phyloP scores from a whole-genome alignment of 2,888 invertebrate genomes.

The Tetheella fluctuosa region DNA sequence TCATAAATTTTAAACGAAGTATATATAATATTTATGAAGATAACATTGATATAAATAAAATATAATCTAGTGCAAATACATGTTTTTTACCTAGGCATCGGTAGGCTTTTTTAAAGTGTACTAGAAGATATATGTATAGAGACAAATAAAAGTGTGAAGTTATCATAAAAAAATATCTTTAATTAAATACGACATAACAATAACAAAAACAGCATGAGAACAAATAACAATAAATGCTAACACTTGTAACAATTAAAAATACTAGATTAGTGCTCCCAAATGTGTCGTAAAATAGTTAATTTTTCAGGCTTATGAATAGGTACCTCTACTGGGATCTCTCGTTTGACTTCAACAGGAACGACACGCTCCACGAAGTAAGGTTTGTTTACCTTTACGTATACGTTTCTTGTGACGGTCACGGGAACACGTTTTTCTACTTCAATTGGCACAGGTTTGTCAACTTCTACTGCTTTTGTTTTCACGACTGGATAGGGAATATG shows the following conservation, averaged over 20 bases:
- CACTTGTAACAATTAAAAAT: constrained; percentile 22
- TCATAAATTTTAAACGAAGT: not conserved
- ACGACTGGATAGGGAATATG: constrained; percentile 41
- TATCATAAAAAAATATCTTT: constrained; percentile 25
- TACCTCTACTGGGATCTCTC: constrained; percentile 41
- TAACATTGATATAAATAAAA: not conserved
- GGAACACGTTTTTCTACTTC: constrained; percentile 43
- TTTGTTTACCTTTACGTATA: constrained; percentile 48
- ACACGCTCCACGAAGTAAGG: constrained; percentile 47
- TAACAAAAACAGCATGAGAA: constrained; percentile 27
- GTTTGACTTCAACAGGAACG: constrained; percentile 44
- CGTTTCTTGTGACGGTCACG: constrained; percentile 44
- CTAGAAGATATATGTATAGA: not conserved
- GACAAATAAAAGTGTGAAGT: not conserved
- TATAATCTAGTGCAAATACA: too few relatives aligned
- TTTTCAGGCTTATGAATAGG: constrained; percentile 46
- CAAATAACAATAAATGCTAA: constrained; percentile 33
- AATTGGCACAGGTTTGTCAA: constrained; percentile 41
- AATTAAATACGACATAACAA: constrained; percentile 27
- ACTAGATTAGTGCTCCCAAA: constrained; percentile 56
- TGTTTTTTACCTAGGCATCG: too few relatives aligned
- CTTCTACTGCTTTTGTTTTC: constrained; percentile 44
- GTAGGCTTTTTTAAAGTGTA: not conserved
- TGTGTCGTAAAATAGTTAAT: constrained; percentile 51
- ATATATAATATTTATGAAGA: too few relatives aligned